phyloP scores from a whole-genome alignment of 2,797 vertebrate genomes.

The Cynodonichthys magdalenae region DNA sequence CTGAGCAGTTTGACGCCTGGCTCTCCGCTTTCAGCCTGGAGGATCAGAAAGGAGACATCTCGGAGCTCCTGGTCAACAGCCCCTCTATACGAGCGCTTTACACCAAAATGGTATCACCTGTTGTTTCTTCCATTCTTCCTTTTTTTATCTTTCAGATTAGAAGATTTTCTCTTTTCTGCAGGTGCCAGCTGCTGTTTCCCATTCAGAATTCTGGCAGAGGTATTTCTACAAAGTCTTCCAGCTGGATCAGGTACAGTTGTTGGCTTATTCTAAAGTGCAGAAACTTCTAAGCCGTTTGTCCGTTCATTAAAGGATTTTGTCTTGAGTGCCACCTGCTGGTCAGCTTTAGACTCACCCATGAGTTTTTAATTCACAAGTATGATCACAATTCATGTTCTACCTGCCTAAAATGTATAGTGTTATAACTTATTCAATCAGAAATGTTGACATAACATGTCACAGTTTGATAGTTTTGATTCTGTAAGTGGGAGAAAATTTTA shows the following conservation, averaged over 20 bases:
- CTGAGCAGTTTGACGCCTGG: conserved; percentile 91
- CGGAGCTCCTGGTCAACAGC: conserved; percentile 91
- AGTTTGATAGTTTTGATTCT: not conserved
- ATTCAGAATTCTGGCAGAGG: conserved; percentile 96
- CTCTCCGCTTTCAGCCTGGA: conserved; percentile 88
- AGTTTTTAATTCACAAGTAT: too few relatives aligned
- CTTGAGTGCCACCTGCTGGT: conserved; percentile 58
- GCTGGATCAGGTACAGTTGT: conserved; percentile 88
- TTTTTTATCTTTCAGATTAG: conserved; percentile 7
- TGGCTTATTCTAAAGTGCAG: not conserved
- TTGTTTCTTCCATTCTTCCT: conserved; percentile 6
- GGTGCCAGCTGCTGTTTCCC: conserved; percentile 94
- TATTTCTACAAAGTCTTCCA: conserved; percentile 98
- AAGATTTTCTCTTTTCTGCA: conserved; percentile 41
- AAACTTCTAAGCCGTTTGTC: not conserved
- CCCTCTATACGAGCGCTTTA: conserved; percentile 95
- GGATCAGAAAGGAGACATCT: conserved; percentile 91
- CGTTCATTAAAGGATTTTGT: not conserved
- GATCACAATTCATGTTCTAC: too few relatives aligned
- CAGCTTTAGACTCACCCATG: not conserved
- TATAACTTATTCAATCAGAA: too few relatives aligned
- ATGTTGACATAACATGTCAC: too few relatives aligned
- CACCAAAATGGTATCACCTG: conserved; percentile 90
- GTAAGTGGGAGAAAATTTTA: not conserved
- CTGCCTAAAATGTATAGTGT: too few relatives aligned